Conservation (phyloP, 2,888 invertebrate genomes). For the Chymomyza procnemis region DNA sequence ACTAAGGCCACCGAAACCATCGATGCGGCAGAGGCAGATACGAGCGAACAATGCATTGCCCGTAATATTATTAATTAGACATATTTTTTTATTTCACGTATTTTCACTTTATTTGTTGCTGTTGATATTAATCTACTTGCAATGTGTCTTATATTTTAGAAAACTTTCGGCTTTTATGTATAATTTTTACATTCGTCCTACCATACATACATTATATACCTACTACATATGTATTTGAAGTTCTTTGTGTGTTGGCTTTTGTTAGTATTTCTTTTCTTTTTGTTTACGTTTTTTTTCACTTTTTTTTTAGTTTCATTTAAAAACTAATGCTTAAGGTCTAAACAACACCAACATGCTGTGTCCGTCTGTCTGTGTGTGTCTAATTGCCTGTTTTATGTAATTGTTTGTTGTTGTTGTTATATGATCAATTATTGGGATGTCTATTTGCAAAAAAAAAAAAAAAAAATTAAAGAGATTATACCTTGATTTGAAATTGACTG, state of each 20-base stretch:
- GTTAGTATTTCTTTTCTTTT: not conserved
- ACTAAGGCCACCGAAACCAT: no score
- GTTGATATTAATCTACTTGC: not conserved
- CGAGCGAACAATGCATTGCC: no score
- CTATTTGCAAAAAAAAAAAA: no score
- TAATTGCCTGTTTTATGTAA: not conserved
- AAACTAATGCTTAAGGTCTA: conserved; percentile 20
- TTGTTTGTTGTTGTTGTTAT: not conserved
- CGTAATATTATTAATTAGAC: not conserved
- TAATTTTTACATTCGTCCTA: not conserved
- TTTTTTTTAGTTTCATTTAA: not conserved
- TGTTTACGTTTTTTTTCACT: not conserved
- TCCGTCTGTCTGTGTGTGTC: not conserved
- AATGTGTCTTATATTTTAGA: conserved; percentile 5
- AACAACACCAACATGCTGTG: conserved; percentile 10
- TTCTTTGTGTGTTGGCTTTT: not conserved
- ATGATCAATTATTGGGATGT: not conserved
- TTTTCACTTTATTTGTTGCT: not conserved
- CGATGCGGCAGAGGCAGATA: no score
- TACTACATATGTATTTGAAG: not conserved
- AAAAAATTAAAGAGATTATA: no score
- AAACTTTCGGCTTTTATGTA: conserved; percentile 10
- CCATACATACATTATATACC: not conserved
- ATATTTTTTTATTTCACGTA: conserved; percentile 24
- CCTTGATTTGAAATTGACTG: not conserved